Conservation (phyloP, 2,113 vertebrate species). For the Strix aluco region DNA sequence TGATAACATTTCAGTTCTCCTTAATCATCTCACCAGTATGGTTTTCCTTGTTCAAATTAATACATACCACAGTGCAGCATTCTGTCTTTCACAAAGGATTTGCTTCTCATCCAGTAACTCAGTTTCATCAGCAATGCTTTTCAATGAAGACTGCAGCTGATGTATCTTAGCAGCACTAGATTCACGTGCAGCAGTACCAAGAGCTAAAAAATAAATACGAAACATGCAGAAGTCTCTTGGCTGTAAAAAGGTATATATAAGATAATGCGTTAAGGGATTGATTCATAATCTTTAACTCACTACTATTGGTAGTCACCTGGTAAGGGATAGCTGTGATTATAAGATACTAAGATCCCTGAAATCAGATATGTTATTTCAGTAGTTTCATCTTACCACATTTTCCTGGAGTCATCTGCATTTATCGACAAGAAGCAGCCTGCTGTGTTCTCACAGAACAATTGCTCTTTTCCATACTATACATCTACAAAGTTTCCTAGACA, state of each 20-base stretch:
- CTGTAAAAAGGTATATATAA: background rate
- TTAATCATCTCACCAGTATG: background rate
- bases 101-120: constrained; percentile 40
- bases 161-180: constrained; percentile 59
- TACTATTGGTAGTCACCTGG: background rate
- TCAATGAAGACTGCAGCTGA: constrained; percentile 62
- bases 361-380: background rate
- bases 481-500: background rate
- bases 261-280: background rate
- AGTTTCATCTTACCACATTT: background rate
- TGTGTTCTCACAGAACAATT: background rate
- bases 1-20: background rate
- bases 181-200: constrained; percentile 69
- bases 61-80: constrained; percentile 61
- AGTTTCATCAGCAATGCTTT: background rate
- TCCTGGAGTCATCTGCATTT: background rate
- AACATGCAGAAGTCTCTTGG: background rate
- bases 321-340: background rate
- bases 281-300: background rate
- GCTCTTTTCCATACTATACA: background rate
- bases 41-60: background rate
- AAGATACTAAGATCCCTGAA: background rate
- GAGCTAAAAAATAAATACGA: constrained; percentile 34
- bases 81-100: constrained; percentile 49
- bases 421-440: background rate